Evolutionary conservation across 2,888 invertebrate genomes (phyloP), one percentile per base, ranked within the genome.

Genomic region (Coenonympha glycerion): DNA sequence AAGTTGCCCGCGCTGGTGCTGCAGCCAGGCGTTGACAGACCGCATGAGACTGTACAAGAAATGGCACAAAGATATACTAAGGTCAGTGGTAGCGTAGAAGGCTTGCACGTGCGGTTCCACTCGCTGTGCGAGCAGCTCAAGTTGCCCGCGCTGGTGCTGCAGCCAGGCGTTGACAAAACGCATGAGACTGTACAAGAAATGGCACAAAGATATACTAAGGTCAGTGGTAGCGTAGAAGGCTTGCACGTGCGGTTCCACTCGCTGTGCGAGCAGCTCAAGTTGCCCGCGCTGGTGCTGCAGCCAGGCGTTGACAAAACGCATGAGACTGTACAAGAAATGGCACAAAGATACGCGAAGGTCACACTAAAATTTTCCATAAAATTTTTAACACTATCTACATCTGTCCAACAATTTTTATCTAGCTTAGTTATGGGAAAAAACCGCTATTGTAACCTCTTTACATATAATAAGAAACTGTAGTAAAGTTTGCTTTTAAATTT

Each of bases 71-170:
- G 67, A 57, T 62, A 60, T 41, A 61, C 63, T 3, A 46, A 69
- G 57, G 74, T 73, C 8, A 11, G 51, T 61, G 40, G n/a, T n/a
- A n/a, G n/a, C n/a, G n/a, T n/a, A n/a, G n/a, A n/a, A n/a, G n/a
- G n/a, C n/a, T n/a, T n/a, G n/a, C n/a, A n/a, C n/a, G n/a, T n/a
- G n/a, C n/a, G n/a, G n/a, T n/a, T n/a, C n/a, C n/a, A n/a, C n/a
- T n/a, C n/a, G n/a, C n/a, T n/a, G n/a, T n/a, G n/a, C n/a, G 70
- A 72, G 2, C 62, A 69, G 0, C 63, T 76, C 16, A 73, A 76
- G 58, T 18, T 76, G 36, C 65, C 70, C 0, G 71, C 77, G 0
- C 42, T 72, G 0, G 69, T 71, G 1, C 56, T 79, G 45, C 77
- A 74, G 52, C 72, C 71, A 0, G 71, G 70, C 0, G 53, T 73